A percentile compares a stretch with the other conserved stretches of the same genome.
Evolutionary conservation across 2,797 vertebrate species (phyloP).

Genomic region (Pachyuromys duprasi): DNA sequence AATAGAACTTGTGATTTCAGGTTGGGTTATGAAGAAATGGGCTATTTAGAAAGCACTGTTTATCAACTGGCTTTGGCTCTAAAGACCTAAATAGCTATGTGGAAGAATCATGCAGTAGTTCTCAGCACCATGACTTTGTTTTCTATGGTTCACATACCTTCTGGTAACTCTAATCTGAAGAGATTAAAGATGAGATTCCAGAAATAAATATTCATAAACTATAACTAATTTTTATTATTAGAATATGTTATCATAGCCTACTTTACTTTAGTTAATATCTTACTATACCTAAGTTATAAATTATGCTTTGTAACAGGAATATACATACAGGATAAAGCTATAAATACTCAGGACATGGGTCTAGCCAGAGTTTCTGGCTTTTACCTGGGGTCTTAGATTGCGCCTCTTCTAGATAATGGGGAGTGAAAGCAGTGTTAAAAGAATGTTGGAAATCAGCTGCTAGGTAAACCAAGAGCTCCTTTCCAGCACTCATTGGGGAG

Average conservation of each 20-base stretch:
- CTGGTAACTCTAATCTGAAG: not conserved
- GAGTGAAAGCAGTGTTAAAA: not conserved
- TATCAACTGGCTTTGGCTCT: not conserved
- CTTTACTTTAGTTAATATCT: not conserved
- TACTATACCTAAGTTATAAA: not conserved
- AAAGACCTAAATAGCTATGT: constrained; percentile 18
- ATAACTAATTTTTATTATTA: not conserved
- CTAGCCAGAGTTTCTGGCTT: not conserved
- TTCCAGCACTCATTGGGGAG: not conserved
- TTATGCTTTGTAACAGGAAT: not conserved
- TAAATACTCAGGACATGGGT: not conserved
- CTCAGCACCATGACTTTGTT: not conserved
- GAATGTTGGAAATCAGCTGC: not conserved
- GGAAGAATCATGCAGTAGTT: not conserved
- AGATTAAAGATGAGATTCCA: not conserved
- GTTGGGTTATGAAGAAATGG: not conserved
- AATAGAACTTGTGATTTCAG: not conserved
- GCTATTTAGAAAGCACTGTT: constrained; percentile 7
- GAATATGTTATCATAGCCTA: not conserved
- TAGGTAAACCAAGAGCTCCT: not conserved
- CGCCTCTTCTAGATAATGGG: not conserved
- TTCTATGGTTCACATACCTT: not conserved
- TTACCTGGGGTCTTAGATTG: not conserved
- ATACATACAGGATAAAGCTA: not conserved
- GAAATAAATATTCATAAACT: not conserved